Conservation (phyloP, 2,888 invertebrate genomes). For the Ypsolopha scabrella region DNA sequence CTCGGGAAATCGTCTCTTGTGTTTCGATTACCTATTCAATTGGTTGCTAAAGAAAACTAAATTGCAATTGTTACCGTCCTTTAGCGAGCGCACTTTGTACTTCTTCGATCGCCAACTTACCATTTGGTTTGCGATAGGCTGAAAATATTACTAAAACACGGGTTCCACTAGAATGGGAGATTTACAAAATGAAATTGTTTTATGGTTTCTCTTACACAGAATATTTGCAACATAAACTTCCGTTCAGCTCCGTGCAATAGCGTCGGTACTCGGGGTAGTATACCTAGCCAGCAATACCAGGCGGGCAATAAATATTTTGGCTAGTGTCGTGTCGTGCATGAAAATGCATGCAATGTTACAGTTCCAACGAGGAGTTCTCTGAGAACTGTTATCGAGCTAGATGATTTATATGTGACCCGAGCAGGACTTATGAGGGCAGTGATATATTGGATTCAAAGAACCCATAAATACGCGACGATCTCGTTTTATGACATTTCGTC, state of each 20-base stretch:
- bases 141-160: too few species aligned
- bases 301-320: too few species aligned
- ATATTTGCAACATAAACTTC: too few species aligned
- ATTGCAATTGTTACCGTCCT: neutral
- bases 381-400: conserved; percentile 20
- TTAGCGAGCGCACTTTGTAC: neutral
- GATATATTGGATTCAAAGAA: conserved; percentile 33
- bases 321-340: too few species aligned
- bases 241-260: too few species aligned
- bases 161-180: too few species aligned
- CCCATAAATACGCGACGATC: conserved; percentile 17
- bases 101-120: too few species aligned
- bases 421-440: conserved; percentile 27
- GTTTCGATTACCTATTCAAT: neutral
- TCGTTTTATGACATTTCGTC: conserved; percentile 15
- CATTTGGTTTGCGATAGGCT: too few species aligned
- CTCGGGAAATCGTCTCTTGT: conserved; percentile 8
- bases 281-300: too few species aligned
- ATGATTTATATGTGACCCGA: conserved; percentile 33
- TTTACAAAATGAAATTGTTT: too few species aligned
- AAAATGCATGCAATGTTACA: neutral
- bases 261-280: too few species aligned
- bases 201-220: too few species aligned
- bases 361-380: conserved; percentile 5
- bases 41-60: conserved; percentile 1